phyloP scores from a whole-genome alignment of 2,888 invertebrate species.

The Baronia brevicornis region DNA sequence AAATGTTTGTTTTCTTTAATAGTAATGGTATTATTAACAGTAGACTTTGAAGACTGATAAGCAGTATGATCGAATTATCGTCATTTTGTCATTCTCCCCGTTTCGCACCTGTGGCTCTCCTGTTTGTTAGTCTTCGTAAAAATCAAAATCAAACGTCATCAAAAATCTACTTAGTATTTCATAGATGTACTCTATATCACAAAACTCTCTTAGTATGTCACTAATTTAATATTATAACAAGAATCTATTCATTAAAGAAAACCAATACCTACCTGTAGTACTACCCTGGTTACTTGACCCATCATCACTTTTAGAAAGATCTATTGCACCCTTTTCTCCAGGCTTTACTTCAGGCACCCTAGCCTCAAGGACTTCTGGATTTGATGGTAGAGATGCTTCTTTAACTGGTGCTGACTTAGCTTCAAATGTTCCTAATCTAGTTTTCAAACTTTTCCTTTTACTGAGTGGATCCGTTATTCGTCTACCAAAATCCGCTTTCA shows the following conservation, averaged over 20 bases:
- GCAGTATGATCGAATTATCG: too few species aligned
- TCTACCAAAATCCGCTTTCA: conserved; percentile 89
- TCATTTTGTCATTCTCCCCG: too few species aligned
- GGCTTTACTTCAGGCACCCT: conserved; percentile 59
- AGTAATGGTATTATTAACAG: too few species aligned
- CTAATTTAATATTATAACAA: neutral
- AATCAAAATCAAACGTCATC: too few species aligned
- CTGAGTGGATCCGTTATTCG: conserved; percentile 81
- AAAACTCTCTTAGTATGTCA: too few species aligned
- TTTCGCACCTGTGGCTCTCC: too few species aligned
- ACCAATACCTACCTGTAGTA: conserved; percentile 58
- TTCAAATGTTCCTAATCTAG: conserved; percentile 42
- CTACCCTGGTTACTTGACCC: conserved; percentile 60
- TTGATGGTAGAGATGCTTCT: conserved; percentile 36
- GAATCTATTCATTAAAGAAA: neutral
- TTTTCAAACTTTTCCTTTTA: conserved; percentile 70
- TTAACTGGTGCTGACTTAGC: conserved; percentile 46
- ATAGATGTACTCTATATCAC: too few species aligned
- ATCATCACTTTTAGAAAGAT: conserved; percentile 61
- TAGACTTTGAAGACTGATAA: too few species aligned
- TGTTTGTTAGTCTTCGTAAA: too few species aligned
- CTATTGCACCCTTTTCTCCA: conserved; percentile 59
- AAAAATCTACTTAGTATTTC: too few species aligned
- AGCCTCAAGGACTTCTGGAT: conserved; percentile 39
- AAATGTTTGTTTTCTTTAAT: too few species aligned